A percentile compares a stretch with the other conserved stretches of the same genome.
Conservation (phyloP, 2,797 vertebrate species). For the Protosalanx chinensis region DNA sequence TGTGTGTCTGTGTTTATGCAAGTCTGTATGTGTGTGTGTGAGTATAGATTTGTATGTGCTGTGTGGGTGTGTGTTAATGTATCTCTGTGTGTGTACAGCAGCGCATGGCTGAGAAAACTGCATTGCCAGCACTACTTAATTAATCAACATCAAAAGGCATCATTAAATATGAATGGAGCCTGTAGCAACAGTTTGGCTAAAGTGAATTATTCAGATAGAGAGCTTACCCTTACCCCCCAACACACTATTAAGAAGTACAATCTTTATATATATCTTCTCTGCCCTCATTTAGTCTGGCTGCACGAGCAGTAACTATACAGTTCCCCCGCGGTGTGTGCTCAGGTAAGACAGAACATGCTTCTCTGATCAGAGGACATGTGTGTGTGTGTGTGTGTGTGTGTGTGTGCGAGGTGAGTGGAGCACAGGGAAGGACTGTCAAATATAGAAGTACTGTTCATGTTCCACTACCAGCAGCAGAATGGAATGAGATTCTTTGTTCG, state of each 20-base stretch:
- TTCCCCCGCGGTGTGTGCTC: constrained; percentile 56
- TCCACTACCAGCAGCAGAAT: too few relatives aligned
- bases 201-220: constrained; percentile 75
- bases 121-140: constrained; percentile 75
- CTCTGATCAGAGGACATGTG: background rate
- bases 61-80: constrained; percentile 18
- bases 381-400: constrained; percentile 1
- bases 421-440: background rate
- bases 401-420: background rate
- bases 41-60: constrained; percentile 2
- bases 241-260: constrained; percentile 66
- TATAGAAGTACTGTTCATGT: background rate
- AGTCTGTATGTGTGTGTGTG: background rate
- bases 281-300: constrained; percentile 64
- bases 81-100: constrained; percentile 23
- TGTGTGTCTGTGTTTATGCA: background rate
- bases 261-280: constrained; percentile 50
- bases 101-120: constrained; percentile 59
- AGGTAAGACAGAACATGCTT: constrained; percentile 23
- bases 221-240: constrained; percentile 65
- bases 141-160: constrained; percentile 79
- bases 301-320: constrained; percentile 53
- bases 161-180: constrained; percentile 78
- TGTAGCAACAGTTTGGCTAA: constrained; percentile 77
- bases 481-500: too few relatives aligned